Percentiles rank a stretch among this genome's conserved stretches.
Conservation (phyloP, 2,797 vertebrate species). For the Babyrousa celebensis region DNA sequence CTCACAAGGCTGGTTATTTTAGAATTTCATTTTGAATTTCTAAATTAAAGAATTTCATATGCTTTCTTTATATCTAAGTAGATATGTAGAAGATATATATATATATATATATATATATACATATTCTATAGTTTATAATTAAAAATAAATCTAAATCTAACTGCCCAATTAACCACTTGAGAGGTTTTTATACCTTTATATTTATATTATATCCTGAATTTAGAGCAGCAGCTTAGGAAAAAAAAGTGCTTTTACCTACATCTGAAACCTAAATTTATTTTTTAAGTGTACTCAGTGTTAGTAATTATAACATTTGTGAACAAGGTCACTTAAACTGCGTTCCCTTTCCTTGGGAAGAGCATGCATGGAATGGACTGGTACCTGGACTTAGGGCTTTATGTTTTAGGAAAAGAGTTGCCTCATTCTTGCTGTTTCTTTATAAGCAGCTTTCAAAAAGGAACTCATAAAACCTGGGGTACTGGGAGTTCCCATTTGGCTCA, state of each 20-base stretch:
- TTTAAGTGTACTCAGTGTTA: slow-evolving; percentile 42
- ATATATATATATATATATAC: slow-evolving; percentile 15
- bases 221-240: slow-evolving; percentile 52
- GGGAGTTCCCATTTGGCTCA: no score
- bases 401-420: slow-evolving; percentile 34
- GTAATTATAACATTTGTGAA: slow-evolving; percentile 66
- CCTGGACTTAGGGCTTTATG: not conserved
- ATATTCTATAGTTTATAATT: slow-evolving; percentile 68
- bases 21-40: slow-evolving; percentile 89
- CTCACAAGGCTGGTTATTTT: slow-evolving; percentile 85
- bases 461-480: not conserved
- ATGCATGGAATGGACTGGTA: not conserved
- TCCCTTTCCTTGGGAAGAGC: slow-evolving; percentile 5
- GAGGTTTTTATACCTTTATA: slow-evolving; percentile 48
- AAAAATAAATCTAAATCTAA: slow-evolving; percentile 70
- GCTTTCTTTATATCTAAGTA: slow-evolving; percentile 67
- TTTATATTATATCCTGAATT: slow-evolving; percentile 54
- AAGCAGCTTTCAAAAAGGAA: slow-evolving; percentile 61
- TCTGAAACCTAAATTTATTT: slow-evolving; percentile 56
- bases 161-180: slow-evolving; percentile 57
- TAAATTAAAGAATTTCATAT: slow-evolving; percentile 84
- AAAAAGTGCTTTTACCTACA: slow-evolving; percentile 63
- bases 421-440: slow-evolving; percentile 60
- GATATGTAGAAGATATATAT: slow-evolving; percentile 35
- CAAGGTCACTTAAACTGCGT: slow-evolving; percentile 38